Percentiles rank a stretch among this genome's conserved stretches.
Evolutionary conservation across 2,797 vertebrate genomes (phyloP).

Genomic region (Hoplostethus mediterraneus): DNA sequence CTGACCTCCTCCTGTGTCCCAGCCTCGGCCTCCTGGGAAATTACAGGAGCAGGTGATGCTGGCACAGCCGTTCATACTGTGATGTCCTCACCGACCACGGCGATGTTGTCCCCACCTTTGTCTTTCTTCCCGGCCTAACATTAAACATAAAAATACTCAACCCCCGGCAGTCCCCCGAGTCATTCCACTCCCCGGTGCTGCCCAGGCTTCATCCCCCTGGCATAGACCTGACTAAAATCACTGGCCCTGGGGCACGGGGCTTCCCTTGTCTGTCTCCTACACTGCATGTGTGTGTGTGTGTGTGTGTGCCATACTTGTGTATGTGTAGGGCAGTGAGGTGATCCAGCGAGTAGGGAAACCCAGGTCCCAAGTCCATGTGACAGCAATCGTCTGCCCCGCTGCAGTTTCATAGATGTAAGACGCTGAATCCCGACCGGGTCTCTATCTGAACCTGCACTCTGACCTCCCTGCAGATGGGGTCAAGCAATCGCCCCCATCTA

Average conservation of each 20-base stretch:
- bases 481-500: no score
- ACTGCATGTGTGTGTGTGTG: no score
- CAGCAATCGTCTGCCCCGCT: conserved; percentile 5
- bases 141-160: conserved; percentile 23
- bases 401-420: conserved; percentile 10
- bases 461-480: no score
- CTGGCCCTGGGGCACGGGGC: background rate
- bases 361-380: background rate
- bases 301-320: background rate
- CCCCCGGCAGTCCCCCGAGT: conserved; percentile 14
- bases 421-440: background rate
- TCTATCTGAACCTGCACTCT: no score
- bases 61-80: background rate
- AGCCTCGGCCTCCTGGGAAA: background rate
- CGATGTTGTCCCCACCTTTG: background rate
- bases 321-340: background rate
- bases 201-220: background rate
- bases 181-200: background rate
- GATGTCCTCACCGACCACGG: background rate
- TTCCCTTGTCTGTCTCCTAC: conserved; percentile 15
- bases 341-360: background rate
- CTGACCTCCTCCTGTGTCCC: conserved; percentile 6
- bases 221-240: conserved; percentile 13
- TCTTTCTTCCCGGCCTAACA: background rate
- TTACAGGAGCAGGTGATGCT: background rate